Evolutionary conservation across 1,140 invertebrate genomes (phyloP).

Genomic region (Pygmarrhopalites habei): DNA sequence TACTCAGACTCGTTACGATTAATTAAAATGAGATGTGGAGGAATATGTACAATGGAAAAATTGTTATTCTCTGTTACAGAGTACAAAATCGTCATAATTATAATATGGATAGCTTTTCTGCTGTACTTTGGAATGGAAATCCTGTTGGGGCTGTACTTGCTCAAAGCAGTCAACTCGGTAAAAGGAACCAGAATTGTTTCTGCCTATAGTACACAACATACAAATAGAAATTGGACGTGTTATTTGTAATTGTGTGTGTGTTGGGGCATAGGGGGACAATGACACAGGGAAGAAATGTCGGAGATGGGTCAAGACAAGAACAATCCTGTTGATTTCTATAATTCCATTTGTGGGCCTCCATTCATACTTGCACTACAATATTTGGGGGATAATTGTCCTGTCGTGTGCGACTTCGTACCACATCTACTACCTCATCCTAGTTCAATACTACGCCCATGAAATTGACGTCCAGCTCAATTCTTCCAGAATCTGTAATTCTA

Average conservation of each 20-base stretch:
- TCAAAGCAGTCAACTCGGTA: slow-evolving; percentile 28
- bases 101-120: slow-evolving; percentile 27
- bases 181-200: slow-evolving; percentile 8
- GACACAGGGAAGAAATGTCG: slow-evolving; percentile 1
- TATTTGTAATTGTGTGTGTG: too few relatives aligned
- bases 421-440: background rate
- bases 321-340: background rate
- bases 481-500: background rate
- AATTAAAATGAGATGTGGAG: too few relatives aligned
- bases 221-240: too few relatives aligned
- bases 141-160: slow-evolving; percentile 23
- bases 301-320: slow-evolving; percentile 1
- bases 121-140: slow-evolving; percentile 26
- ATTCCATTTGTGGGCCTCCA: slow-evolving; percentile 5
- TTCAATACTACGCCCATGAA: background rate
- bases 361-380: background rate
- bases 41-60: too few relatives aligned
- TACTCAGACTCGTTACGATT: background rate
- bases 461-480: background rate
- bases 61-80: slow-evolving; percentile 18
- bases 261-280: background rate
- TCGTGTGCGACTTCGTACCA: background rate
- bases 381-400: background rate
- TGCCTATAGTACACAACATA: slow-evolving; percentile 3
- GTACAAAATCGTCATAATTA: slow-evolving; percentile 24